Evolutionary conservation across 2,888 invertebrate species (phyloP), one percentile per base, ranked within the genome.

Genomic region (Parnassius apollo): DNA sequence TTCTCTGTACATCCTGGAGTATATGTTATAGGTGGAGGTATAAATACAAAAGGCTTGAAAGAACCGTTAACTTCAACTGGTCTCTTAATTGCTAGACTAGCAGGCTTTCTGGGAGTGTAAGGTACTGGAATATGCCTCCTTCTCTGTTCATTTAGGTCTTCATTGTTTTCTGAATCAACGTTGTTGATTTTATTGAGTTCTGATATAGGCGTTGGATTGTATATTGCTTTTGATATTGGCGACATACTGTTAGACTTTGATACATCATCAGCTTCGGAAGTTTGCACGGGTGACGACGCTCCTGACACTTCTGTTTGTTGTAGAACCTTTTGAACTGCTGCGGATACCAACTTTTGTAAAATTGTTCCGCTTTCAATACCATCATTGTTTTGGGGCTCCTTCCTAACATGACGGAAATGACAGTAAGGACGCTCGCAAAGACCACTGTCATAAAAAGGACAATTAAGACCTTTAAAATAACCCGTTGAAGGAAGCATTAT

Each of bases 401-500:
- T 95, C 77, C 94, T 95, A 71, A 94, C 93, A 86, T 98, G 98
- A 78, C 96, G 95, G 85, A 96, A 98, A 89, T 98, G 98, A 89
- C 98, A 98, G 86, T 98, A 97, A 25, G 98, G 97, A 75, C 98
- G 93, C 72, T 95, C 95, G 88, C 98, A 98, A 58, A 94, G 88
- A 66, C 95, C 95, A 80, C 93, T 94, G 76, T 95, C 94, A 82
- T 94, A 97, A 89, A 96, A 98, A 35, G 98, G 98, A 83, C 98
- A 98, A 74, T 93, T 94, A 69, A 97, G 94, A 75, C 94, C 94
- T 88, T 96, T 95, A 80, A 98, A 98, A 82, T 96, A 95, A 68
- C 98, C 98, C 71, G 96, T 96, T 64, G 97, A 96, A 50, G 98
- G 96, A 78, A 98, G 93, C 98, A 98, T 98, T 83, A 88, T 79